phyloP scores from a whole-genome alignment of 92 coral and sea anemone species.

The Zoanthus gigantus region DNA sequence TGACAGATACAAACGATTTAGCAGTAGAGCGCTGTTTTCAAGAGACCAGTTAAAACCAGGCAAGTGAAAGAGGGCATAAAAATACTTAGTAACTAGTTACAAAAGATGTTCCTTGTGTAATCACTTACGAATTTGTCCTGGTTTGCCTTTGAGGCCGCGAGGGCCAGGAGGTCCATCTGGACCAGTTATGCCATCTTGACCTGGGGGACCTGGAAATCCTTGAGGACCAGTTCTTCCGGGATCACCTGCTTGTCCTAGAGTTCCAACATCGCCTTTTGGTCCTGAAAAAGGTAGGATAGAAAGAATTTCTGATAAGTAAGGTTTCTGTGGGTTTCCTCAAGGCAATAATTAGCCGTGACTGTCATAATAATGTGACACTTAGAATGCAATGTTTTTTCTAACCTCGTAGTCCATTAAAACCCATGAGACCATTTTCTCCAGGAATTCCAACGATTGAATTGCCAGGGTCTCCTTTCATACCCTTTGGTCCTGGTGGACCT shows the following conservation, averaged over 20 bases:
- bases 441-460: slow-evolving; percentile 40
- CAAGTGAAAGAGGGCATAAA: no score
- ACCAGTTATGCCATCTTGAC: slow-evolving; percentile 53
- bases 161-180: slow-evolving; percentile 16
- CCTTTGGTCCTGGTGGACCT: slow-evolving; percentile 14
- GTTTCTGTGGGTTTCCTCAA: no score
- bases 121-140: slow-evolving; percentile 83
- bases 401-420: slow-evolving; percentile 20
- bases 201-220: slow-evolving; percentile 55
- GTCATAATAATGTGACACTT: no score
- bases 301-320: no score
- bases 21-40: no score
- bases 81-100: not conserved
- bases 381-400: not conserved
- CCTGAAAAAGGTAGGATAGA: not conserved
- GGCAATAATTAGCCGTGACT: no score
- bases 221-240: slow-evolving; percentile 37
- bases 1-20: no score
- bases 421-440: slow-evolving; percentile 34
- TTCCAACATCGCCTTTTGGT: slow-evolving; percentile 48
- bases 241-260: slow-evolving; percentile 32
- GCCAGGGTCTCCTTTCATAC: slow-evolving; percentile 29
- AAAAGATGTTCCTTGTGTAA: no score
- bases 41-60: no score
- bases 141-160: slow-evolving; percentile 63